phyloP scores from a whole-genome alignment of 2,113 vertebrate genomes.

The Arothron firmamentum region DNA sequence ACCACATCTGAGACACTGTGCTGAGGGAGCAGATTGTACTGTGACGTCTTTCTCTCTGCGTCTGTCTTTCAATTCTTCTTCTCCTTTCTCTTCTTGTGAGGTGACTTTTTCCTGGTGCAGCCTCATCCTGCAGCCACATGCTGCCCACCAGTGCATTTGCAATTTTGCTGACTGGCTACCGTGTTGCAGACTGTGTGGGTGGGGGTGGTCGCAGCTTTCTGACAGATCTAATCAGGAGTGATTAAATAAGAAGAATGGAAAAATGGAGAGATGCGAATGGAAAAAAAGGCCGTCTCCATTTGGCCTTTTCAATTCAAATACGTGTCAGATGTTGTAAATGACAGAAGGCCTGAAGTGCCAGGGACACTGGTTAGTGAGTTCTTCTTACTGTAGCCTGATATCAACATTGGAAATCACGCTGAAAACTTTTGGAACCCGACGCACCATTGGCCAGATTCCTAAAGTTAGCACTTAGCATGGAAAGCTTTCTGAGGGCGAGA shows the following conservation, averaged over 20 bases:
- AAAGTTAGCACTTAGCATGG: too few species aligned
- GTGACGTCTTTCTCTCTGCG: slow-evolving; percentile 67
- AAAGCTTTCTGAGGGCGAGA: too few species aligned
- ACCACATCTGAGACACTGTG: slow-evolving; percentile 85
- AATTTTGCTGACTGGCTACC: slow-evolving; percentile 45
- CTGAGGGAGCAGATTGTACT: slow-evolving; percentile 76
- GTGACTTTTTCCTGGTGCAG: slow-evolving; percentile 16
- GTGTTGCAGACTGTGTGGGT: slow-evolving; percentile 23
- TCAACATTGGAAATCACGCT: slow-evolving; percentile 43
- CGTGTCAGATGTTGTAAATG: slow-evolving; percentile 57
- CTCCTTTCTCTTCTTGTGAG: slow-evolving; percentile 14
- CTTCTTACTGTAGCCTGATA: slow-evolving; percentile 37
- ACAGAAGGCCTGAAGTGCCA: slow-evolving; percentile 20
- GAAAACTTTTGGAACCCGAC: neutral
- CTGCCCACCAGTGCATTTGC: slow-evolving; percentile 32
- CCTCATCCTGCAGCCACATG: slow-evolving; percentile 19
- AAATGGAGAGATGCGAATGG: slow-evolving; percentile 34
- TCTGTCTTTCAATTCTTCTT: slow-evolving; percentile 8
- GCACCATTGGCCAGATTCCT: neutral
- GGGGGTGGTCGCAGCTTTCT: slow-evolving; percentile 10
- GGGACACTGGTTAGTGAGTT: slow-evolving; percentile 31
- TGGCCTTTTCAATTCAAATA: slow-evolving; percentile 61
- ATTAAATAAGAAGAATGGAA: slow-evolving; percentile 14
- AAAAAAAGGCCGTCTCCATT: slow-evolving; percentile 52
- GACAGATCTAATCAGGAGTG: slow-evolving; percentile 43